phyloP scores from a whole-genome alignment of 2,113 vertebrate species.

The Spea bombifrons region DNA sequence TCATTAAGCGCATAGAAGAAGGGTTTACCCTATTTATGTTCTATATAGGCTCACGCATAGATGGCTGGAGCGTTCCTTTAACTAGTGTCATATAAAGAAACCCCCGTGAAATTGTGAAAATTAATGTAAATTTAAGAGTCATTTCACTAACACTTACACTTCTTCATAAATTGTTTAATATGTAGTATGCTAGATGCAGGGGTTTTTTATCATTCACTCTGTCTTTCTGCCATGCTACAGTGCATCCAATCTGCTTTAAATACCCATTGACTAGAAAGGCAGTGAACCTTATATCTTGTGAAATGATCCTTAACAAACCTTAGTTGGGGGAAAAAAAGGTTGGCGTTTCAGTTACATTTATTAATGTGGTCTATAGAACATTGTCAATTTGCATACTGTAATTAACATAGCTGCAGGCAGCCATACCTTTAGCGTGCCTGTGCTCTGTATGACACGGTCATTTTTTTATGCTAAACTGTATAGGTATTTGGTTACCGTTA shows the following conservation, averaged over 20 bases:
- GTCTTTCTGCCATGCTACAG: background rate
- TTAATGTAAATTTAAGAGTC: too few species aligned
- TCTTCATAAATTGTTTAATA: too few species aligned
- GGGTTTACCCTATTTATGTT: too few species aligned
- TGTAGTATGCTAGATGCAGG: background rate
- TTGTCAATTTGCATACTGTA: conserved; percentile 1
- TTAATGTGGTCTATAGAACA: background rate
- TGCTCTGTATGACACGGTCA: background rate
- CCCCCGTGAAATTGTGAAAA: too few species aligned
- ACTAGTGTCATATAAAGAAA: too few species aligned
- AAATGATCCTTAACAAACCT: conserved; percentile 7
- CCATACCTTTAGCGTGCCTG: background rate
- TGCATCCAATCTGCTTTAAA: background rate
- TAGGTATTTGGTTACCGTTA: background rate
- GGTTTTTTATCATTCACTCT: background rate
- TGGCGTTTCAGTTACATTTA: conserved; percentile 6
- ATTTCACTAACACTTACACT: too few species aligned
- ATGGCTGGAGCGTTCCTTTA: too few species aligned
- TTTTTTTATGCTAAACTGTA: background rate
- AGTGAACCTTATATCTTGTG: background rate
- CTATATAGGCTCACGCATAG: too few species aligned
- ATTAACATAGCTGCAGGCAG: conserved; percentile 11
- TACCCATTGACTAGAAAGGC: background rate
- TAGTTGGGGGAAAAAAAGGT: background rate
- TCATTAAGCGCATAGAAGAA: too few species aligned